Percentiles rank a stretch among this genome's conserved stretches.
phyloP scores from a whole-genome alignment of 1,140 invertebrate species.

The Cheumatopsyche charites region DNA sequence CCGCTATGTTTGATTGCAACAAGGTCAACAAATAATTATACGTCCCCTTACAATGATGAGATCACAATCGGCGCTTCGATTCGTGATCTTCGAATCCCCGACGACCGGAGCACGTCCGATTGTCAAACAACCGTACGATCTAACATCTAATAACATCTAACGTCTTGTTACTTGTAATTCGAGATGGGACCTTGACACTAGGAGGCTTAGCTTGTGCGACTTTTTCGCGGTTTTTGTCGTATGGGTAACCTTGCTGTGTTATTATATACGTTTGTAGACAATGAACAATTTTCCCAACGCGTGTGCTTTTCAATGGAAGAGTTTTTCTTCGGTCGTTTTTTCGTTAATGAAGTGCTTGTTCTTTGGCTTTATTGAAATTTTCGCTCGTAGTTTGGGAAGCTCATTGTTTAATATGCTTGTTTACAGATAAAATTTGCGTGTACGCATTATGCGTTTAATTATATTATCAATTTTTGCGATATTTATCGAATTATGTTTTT shows the following conservation, averaged over 20 bases:
- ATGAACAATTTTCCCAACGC: slow-evolving; percentile 19
- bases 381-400: too few relatives aligned
- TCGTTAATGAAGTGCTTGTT: too few relatives aligned
- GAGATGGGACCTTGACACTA: background rate
- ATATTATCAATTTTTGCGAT: too few relatives aligned
- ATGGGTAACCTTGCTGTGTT: slow-evolving; percentile 14
- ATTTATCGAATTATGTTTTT: too few relatives aligned
- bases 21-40: slow-evolving; percentile 18
- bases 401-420: too few relatives aligned
- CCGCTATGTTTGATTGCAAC: slow-evolving; percentile 19
- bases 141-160: too few relatives aligned
- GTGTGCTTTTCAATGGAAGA: background rate
- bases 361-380: too few relatives aligned
- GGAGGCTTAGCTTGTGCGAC: background rate
- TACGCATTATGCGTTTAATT: too few relatives aligned
- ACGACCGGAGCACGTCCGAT: too few relatives aligned
- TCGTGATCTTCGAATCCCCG: slow-evolving; percentile 1
- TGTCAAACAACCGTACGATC: too few relatives aligned
- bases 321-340: background rate
- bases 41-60: background rate
- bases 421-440: too few relatives aligned
- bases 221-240: slow-evolving; percentile 2
- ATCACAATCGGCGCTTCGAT: background rate
- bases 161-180: too few relatives aligned
- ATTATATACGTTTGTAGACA: background rate